Evolutionary conservation across 1,140 invertebrate species (phyloP).

Genomic region (Scaptomyza pallida): DNA sequence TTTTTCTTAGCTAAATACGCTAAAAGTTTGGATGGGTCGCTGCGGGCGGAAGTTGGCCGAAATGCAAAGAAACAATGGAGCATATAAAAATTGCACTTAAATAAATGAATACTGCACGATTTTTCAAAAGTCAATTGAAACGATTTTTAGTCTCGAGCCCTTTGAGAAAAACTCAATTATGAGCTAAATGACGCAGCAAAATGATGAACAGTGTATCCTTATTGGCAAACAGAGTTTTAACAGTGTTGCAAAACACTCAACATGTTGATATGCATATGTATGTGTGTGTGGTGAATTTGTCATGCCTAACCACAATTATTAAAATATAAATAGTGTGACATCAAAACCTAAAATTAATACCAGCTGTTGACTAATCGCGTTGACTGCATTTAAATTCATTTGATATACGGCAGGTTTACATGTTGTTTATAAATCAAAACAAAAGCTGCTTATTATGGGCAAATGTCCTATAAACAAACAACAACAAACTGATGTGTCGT

Average conservation of each 20-base stretch:
- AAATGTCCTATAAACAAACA: slow-evolving; percentile 3
- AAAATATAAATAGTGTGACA: background rate
- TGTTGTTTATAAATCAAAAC: background rate
- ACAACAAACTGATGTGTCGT: slow-evolving; percentile 41
- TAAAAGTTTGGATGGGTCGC: slow-evolving; percentile 18
- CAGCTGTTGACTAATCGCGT: slow-evolving; percentile 8
- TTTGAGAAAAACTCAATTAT: slow-evolving; percentile 12
- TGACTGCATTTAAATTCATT: background rate
- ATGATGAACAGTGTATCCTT: background rate
- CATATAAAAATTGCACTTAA: slow-evolving; percentile 30
- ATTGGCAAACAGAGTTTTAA: too few relatives aligned
- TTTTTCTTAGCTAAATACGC: slow-evolving; percentile 57
- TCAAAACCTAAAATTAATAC: too few relatives aligned
- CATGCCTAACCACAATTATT: background rate
- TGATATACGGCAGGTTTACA: slow-evolving; percentile 41
- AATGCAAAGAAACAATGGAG: slow-evolving; percentile 17
- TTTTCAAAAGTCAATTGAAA: slow-evolving; percentile 10
- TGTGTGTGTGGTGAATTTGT: background rate
- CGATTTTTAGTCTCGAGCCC: background rate
- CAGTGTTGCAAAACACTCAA: slow-evolving; percentile 1
- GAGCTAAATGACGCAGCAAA: slow-evolving; percentile 21
- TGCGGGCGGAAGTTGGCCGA: slow-evolving; percentile 3
- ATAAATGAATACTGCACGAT: slow-evolving; percentile 14
- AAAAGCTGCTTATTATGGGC: background rate
- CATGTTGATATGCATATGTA: too few relatives aligned